Conservation (phyloP, 2,113 vertebrate genomes). For the Bubo scandiacus region DNA sequence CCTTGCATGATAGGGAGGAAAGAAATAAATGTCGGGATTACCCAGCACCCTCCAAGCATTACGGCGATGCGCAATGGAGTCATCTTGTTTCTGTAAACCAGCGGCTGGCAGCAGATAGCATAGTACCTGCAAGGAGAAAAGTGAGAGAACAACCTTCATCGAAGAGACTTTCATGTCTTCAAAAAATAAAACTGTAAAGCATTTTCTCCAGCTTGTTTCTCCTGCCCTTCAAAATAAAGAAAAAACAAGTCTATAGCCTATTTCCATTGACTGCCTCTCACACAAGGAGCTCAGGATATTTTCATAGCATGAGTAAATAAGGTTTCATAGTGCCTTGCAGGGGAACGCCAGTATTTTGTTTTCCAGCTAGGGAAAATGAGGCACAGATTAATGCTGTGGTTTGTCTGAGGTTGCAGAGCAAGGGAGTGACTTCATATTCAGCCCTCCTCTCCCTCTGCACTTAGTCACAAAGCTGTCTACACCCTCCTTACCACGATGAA, state of each 20-base stretch:
- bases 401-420: neutral
- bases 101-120: constrained; percentile 97
- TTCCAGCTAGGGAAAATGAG: neutral
- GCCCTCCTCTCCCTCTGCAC: neutral
- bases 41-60: constrained; percentile 98
- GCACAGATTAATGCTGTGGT: neutral
- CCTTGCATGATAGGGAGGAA: constrained; percentile 99
- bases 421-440: neutral
- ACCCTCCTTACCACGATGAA: neutral
- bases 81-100: constrained; percentile 99
- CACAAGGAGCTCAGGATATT: neutral
- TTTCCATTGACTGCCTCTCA: neutral
- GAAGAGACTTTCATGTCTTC: neutral
- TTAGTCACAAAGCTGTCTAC: neutral
- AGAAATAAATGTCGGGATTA: constrained; percentile 94
- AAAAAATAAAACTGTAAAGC: neutral
- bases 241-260: neutral
- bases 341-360: neutral
- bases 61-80: constrained; percentile 90
- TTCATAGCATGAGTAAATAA: neutral
- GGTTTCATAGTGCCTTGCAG: neutral
- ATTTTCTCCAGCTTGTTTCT: neutral
- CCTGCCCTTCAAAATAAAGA: neutral
- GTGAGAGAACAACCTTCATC: neutral
- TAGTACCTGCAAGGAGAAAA: constrained; percentile 84